Evolutionary conservation across 2,113 vertebrate species (phyloP).

Genomic region (Ammodytes marinus): DNA sequence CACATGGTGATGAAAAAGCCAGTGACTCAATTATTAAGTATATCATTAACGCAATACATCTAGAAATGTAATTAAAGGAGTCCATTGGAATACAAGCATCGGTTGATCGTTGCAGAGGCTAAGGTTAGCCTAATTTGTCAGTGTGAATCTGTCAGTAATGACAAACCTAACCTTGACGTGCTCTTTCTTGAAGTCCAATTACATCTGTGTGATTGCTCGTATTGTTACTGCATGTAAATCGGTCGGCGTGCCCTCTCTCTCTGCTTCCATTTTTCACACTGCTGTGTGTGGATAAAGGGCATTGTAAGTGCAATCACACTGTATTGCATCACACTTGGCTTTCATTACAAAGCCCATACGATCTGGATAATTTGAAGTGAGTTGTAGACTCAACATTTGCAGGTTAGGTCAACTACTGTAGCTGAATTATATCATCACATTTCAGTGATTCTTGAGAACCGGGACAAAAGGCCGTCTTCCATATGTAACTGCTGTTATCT

Average conservation of each 20-base stretch:
- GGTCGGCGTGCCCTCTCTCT: conserved; percentile 11
- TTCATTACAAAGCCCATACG: conserved; percentile 24
- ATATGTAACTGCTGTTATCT: too few species aligned
- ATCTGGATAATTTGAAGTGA: conserved; percentile 17
- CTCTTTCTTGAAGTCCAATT: conserved; percentile 75
- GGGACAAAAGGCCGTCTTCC: too few species aligned
- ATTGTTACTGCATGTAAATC: conserved; percentile 76
- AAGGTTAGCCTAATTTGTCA: conserved; percentile 74
- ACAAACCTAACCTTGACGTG: conserved; percentile 74
- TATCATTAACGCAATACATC: conserved; percentile 73
- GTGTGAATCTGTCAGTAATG: conserved; percentile 68
- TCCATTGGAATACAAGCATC: conserved; percentile 58
- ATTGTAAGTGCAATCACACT: conserved; percentile 44
- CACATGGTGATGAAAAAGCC: conserved; percentile 58
- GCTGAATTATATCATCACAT: conserved; percentile 36
- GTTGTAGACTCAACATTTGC: background rate
- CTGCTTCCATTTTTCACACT: conserved; percentile 48
- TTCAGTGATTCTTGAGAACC: background rate
- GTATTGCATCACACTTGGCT: conserved; percentile 19
- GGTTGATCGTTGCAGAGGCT: conserved; percentile 55
- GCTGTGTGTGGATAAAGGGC: conserved; percentile 38
- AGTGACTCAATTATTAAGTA: conserved; percentile 64
- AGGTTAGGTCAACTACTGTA: conserved; percentile 27
- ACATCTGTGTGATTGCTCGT: conserved; percentile 75
- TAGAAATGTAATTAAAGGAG: conserved; percentile 63